Evolutionary conservation across 1,140 invertebrate genomes (phyloP), one percentile per base, ranked within the genome.

Genomic region (Theocolax elegans): DNA sequence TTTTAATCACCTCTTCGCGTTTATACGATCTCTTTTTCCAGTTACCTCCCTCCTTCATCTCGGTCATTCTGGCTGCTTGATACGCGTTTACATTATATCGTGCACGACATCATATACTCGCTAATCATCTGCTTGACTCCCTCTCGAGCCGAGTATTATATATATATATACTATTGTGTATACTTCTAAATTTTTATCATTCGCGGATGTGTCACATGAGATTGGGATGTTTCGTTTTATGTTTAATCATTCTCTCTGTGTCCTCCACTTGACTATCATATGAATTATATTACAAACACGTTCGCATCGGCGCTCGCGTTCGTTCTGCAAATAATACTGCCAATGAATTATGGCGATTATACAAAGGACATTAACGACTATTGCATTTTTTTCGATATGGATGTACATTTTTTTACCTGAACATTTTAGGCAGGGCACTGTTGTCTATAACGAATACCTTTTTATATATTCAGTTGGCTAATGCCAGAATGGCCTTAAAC

Each of bases 11-110:
- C 17, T 17, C 17, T 15, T 46, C 58, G 40, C 38, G 58, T 27
- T 8, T 60, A 44, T 23, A 60, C 46, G 7, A 44, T 44, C 4
- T 60, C 17, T 25, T 59, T 60, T 46, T 60, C 15, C 38, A 60
- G 38, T 60, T 17, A 60, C 17, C 15, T 27, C n/a, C 40, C 72
- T 19, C 65, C 53, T 68, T 72, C 17, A 25, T 40, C 12, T 76
- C 74, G 82, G 81, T 83, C 81, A 85, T 85, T 85, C 83, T 84
- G 83, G 83, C 77, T 75, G 75, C 72, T 60, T 60, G 4, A 40
- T 27, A 15, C 25, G 40, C 15, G n/a, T 44, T n/a, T 44, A 44
- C 40, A 44, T 10, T 9, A 44, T 44, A 44, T 15, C 40, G n/a
- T n/a, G n/a, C n/a, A n/a, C n/a, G n/a, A n/a, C n/a, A n/a, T n/a